Evolutionary conservation across 1,140 invertebrate species (phyloP).

Genomic region (Drusus annulatus): DNA sequence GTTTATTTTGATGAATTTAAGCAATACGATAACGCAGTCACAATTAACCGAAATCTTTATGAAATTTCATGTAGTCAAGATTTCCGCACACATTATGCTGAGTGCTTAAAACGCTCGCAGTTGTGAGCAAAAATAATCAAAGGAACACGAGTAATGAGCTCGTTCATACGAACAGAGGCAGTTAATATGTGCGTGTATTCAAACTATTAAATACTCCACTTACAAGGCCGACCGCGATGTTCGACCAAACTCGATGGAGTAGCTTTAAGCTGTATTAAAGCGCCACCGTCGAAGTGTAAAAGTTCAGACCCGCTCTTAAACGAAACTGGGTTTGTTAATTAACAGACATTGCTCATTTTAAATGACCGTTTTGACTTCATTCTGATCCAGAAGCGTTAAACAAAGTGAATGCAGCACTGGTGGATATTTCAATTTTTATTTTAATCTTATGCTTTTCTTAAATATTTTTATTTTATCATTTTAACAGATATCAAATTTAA

Average conservation of each 20-base stretch:
- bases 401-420: neutral
- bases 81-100: too few relatives aligned
- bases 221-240: constrained; percentile 17
- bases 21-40: too few relatives aligned
- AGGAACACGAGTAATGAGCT: constrained; percentile 22
- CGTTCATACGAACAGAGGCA: constrained; percentile 9
- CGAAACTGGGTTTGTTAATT: neutral
- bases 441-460: too few relatives aligned
- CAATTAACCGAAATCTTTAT: too few relatives aligned
- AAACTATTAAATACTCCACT: constrained; percentile 5
- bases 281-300: constrained; percentile 24
- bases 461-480: too few relatives aligned
- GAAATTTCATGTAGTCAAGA: too few relatives aligned
- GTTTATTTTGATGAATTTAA: too few relatives aligned
- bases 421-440: too few relatives aligned
- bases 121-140: neutral
- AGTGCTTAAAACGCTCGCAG: too few relatives aligned
- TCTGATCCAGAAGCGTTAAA: neutral
- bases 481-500: too few relatives aligned
- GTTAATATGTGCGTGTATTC: constrained; percentile 28
- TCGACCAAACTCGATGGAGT: neutral
- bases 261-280: neutral
- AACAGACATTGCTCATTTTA: constrained; percentile 7
- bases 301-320: constrained; percentile 7
- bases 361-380: neutral